Percentiles rank a stretch among this genome's conserved stretches.
Evolutionary conservation across 2,797 vertebrate genomes (phyloP).

Genomic region (Lemur catta): DNA sequence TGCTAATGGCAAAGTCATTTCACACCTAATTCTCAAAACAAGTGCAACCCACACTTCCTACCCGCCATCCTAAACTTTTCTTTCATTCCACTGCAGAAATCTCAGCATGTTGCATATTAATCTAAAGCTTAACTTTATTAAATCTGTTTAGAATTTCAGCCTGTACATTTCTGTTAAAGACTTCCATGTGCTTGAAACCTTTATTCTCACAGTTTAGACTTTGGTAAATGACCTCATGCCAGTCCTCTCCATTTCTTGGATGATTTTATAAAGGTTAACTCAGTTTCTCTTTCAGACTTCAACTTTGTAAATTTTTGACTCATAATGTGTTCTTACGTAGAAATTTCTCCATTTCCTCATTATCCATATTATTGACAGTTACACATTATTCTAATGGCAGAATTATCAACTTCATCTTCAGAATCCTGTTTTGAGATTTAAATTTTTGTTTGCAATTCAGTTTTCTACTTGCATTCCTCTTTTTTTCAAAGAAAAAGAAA

Average conservation of each 20-base stretch:
- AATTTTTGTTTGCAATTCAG: background rate
- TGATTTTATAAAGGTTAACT: background rate
- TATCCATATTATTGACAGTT: background rate
- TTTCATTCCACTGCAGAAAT: background rate
- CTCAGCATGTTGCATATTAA: background rate
- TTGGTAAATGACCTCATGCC: background rate
- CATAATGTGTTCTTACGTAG: background rate
- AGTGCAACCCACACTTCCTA: background rate
- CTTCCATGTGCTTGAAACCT: background rate
- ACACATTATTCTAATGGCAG: background rate
- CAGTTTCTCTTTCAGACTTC: background rate
- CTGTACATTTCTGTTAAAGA: background rate
- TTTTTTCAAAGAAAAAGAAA: background rate
- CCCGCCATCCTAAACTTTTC: background rate
- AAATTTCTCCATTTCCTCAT: background rate
- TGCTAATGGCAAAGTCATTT: background rate
- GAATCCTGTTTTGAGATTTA: slow-evolving; percentile 35
- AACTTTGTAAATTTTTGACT: background rate
- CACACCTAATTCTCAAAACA: background rate
- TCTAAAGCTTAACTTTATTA: background rate
- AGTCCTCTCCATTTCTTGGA: background rate
- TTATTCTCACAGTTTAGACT: background rate
- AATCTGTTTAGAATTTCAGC: background rate
- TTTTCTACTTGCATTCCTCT: background rate
- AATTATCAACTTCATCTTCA: slow-evolving; percentile 2